Evolutionary conservation across 2,888 invertebrate species (phyloP).

Genomic region (Loripinus fragilis): DNA sequence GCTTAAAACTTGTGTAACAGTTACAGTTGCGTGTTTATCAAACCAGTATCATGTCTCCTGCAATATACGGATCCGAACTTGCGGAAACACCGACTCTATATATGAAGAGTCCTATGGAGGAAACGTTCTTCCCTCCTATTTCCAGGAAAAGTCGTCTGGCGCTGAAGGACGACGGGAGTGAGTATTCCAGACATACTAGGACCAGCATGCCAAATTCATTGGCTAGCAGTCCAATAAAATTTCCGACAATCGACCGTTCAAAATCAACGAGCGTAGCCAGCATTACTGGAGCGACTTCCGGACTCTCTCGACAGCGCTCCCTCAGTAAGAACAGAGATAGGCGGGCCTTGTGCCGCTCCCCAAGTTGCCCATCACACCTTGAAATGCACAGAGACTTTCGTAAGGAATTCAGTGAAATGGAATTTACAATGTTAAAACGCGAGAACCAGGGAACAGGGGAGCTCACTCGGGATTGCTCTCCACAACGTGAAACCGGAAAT

Average conservation of each 20-base stretch:
- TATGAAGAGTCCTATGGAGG: constrained; percentile 35
- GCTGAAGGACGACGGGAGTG: constrained; percentile 32
- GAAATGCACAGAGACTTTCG: constrained; percentile 43
- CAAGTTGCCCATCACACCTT: constrained; percentile 63
- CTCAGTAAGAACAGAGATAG: constrained; percentile 45
- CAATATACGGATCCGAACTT: constrained; percentile 42
- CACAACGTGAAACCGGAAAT: constrained; percentile 2
- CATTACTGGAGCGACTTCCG: constrained; percentile 41
- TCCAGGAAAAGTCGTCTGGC: constrained; percentile 49
- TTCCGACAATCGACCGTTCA: constrained; percentile 55
- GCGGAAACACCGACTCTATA: constrained; percentile 44
- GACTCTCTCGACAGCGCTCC: constrained; percentile 17
- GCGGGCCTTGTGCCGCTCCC: constrained; percentile 54
- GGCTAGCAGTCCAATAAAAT: constrained; percentile 52
- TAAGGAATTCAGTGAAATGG: constrained; percentile 30
- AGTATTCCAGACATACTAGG: constrained; percentile 39
- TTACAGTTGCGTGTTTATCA: background rate
- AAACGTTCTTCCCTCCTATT: constrained; percentile 51
- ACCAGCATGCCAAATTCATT: constrained; percentile 51
- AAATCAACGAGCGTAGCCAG: constrained; percentile 58
- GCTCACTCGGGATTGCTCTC: constrained; percentile 7
- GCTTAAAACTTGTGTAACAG: too few species aligned
- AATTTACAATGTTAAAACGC: background rate
- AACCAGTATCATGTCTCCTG: constrained; percentile 45
- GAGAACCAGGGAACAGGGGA: constrained; percentile 11